Evolutionary conservation across 1,140 invertebrate genomes (phyloP).

Genomic region (Eciton burchellii): DNA sequence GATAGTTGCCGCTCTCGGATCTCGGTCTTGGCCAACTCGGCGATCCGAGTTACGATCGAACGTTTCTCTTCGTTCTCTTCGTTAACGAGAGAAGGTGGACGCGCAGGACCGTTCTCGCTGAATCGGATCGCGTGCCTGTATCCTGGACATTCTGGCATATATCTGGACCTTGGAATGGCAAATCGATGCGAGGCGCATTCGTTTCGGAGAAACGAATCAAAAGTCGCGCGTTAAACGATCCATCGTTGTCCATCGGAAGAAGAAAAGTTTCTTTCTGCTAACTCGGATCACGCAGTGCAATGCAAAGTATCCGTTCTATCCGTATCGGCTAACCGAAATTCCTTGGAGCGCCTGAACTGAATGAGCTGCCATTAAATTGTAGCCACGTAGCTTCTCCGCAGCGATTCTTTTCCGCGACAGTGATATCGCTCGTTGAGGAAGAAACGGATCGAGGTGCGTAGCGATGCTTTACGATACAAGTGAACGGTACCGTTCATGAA

Average conservation of each 20-base stretch:
- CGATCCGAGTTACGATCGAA: constrained; percentile 52
- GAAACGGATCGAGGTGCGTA: constrained; percentile 38
- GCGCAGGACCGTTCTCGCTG: constrained; percentile 17
- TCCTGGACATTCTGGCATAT: background rate
- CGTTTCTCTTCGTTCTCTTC: constrained; percentile 55
- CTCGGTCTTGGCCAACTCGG: constrained; percentile 22
- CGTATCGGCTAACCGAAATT: too few relatives aligned
- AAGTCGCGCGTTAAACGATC: background rate
- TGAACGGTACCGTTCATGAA: constrained; percentile 62
- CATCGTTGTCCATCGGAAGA: background rate
- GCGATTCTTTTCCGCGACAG: constrained; percentile 14
- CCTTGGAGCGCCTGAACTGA: too few relatives aligned
- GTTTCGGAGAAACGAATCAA: background rate
- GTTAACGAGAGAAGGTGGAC: constrained; percentile 50
- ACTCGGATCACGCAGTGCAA: too few relatives aligned
- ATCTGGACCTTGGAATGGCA: background rate
- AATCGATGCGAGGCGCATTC: too few relatives aligned
- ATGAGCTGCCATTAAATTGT: constrained; percentile 21
- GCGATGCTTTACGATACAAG: constrained; percentile 59
- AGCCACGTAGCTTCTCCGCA: constrained; percentile 17
- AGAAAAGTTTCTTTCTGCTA: background rate
- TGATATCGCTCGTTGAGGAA: constrained; percentile 37
- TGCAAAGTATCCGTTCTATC: too few relatives aligned
- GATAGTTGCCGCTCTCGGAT: constrained; percentile 40
- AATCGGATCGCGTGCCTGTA: constrained; percentile 19